phyloP scores from a whole-genome alignment of 2,797 vertebrate genomes.

The Carduelis carduelis region DNA sequence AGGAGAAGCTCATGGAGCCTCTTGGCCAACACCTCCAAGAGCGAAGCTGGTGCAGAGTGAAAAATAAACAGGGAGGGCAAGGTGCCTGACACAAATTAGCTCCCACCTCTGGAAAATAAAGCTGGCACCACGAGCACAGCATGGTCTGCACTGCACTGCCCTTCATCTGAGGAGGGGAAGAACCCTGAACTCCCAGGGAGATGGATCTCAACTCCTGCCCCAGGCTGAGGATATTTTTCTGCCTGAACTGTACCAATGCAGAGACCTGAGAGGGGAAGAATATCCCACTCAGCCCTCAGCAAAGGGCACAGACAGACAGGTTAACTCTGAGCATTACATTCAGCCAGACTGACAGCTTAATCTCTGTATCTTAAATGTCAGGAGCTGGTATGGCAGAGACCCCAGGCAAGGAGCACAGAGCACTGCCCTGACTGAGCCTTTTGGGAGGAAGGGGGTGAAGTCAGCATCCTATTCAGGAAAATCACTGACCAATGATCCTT shows the following conservation, averaged over 20 bases:
- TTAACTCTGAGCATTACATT: background rate
- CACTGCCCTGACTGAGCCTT: background rate
- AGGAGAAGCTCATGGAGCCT: background rate
- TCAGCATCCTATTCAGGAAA: background rate
- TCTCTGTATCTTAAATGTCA: conserved; percentile 35
- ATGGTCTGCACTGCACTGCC: background rate
- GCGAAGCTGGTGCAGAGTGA: fast-evolving
- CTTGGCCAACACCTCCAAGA: background rate
- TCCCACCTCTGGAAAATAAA: background rate
- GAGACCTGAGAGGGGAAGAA: background rate
- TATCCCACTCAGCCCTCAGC: background rate
- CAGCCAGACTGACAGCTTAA: conserved; percentile 6
- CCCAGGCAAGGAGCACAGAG: background rate
- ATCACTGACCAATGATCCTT: background rate
- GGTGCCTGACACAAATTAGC: background rate
- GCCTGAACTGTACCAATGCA: background rate
- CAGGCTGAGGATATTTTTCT: background rate
- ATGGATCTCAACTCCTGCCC: background rate
- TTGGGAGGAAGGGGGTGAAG: background rate
- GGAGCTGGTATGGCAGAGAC: background rate
- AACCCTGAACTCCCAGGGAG: background rate
- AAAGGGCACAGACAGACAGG: background rate
- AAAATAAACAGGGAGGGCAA: background rate
- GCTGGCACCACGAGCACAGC: background rate
- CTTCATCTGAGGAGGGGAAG: background rate